Percentiles rank a stretch among this genome's conserved stretches.
Conservation (phyloP, 92 coral and sea anemone genomes). For the Zoanthus gigantus region DNA sequence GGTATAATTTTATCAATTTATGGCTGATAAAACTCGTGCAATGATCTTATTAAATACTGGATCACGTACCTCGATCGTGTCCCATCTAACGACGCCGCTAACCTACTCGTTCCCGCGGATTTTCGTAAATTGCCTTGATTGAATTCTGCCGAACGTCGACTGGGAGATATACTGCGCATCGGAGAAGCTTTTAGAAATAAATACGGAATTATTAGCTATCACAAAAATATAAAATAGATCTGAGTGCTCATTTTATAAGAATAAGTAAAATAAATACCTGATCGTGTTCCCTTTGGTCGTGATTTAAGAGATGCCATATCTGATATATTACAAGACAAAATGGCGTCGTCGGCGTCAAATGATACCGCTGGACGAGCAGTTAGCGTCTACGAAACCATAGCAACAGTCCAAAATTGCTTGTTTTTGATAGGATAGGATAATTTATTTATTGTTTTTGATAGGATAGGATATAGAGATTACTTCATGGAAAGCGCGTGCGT, state of each 20-base stretch:
- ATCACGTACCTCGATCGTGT: constrained; percentile 25
- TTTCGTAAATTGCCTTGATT: constrained; percentile 78
- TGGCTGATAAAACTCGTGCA: background rate
- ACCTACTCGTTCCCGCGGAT: constrained; percentile 62
- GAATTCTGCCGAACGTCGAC: constrained; percentile 72
- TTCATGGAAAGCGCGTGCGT: too few relatives aligned
- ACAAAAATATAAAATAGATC: background rate
- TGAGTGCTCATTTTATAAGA: too few relatives aligned
- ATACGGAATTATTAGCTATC: background rate
- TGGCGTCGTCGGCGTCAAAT: constrained; percentile 80
- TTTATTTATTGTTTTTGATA: too few relatives aligned
- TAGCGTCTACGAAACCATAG: constrained; percentile 49
- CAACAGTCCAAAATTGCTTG: constrained; percentile 2
- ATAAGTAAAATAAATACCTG: constrained; percentile 68
- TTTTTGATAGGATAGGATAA: too few relatives aligned
- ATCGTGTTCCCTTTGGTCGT: constrained; percentile 85
- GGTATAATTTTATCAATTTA: background rate
- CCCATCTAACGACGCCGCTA: constrained; percentile 95
- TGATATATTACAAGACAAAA: constrained; percentile 48
- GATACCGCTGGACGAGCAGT: constrained; percentile 73
- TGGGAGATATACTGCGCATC: constrained; percentile 82
- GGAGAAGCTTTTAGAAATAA: constrained; percentile 80
- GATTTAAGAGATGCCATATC: constrained; percentile 88
- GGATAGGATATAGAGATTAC: too few relatives aligned
- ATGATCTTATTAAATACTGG: background rate